Conservation (phyloP, 37 sponge, comb jelly and placozoan species). For the Crambe crambe region DNA sequence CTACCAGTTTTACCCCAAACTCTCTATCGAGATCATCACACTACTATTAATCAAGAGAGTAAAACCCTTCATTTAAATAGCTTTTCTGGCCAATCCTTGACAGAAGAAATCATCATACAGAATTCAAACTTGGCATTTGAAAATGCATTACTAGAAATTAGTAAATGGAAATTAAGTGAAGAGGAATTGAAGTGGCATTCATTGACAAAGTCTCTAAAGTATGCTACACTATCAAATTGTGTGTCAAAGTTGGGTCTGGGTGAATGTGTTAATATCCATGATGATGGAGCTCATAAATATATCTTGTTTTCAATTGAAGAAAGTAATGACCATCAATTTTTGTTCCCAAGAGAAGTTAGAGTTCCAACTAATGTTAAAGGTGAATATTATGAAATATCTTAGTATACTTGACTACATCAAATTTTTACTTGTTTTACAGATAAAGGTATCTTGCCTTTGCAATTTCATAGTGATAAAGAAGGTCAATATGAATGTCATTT, state of each 20-base stretch:
- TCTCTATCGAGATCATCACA: constrained; percentile 2
- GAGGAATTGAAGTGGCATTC: constrained; percentile 41
- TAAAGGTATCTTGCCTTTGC: constrained; percentile 23
- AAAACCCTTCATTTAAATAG: constrained; percentile 50
- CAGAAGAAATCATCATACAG: constrained; percentile 40
- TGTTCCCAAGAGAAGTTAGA: constrained; percentile 17
- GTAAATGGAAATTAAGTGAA: constrained; percentile 46
- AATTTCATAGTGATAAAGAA: constrained; percentile 31
- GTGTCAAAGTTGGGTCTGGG: constrained; percentile 18
- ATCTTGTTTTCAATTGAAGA: constrained; percentile 28
- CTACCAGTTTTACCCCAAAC: constrained; percentile 31
- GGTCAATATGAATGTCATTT: constrained; percentile 76
- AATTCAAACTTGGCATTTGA: constrained; percentile 43
- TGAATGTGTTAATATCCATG: neutral
- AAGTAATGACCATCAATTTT: constrained; percentile 14
- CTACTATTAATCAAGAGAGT: constrained; percentile 29
- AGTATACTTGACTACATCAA: neutral
- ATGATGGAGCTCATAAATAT: neutral
- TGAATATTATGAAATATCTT: neutral
- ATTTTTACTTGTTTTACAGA: neutral
- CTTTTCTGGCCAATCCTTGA: constrained; percentile 18
- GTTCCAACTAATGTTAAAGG: constrained; percentile 28
- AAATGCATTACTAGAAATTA: constrained; percentile 30
- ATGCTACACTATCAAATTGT: constrained; percentile 46
- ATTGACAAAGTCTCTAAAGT: constrained; percentile 40